Base-by-base conservation (phyloP, 1,140 invertebrate genomes). In the Cecropterus lyciades region DNA sequence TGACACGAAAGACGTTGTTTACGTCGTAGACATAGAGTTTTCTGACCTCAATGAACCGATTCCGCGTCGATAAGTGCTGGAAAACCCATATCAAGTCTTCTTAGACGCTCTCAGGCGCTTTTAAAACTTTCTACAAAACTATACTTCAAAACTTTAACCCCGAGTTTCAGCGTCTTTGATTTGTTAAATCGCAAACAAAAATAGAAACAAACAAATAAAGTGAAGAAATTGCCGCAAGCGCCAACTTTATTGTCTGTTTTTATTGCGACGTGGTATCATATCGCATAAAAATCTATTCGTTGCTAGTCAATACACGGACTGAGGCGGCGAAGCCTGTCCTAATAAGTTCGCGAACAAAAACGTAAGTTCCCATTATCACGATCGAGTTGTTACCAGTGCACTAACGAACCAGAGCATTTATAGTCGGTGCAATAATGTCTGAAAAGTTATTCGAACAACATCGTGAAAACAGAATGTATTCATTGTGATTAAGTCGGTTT, bases 351-450 rank as follows among this genome's bases (percentile, higher is more conserved):
- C 48, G 20, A 51, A 51, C 48, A 51, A 51, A 51, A 51, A 51
- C 48, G 48, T 51, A 51, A 51, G 48, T 51, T 51, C 20, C 16
- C 48, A 51, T 51, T 51, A 51, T 51, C 48, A 51, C 17, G 48
- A 51, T 51, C 48, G 10, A 48, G 8, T 48, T 48, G 46, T 48
- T 48, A 27, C 48, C n/a, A 46, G 16, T 13, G 48, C 48, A 51
- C 48, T 51, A 51, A 51, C 48, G 48, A 51, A 51, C 20, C 48
- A n/a, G 10, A 27, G 20, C 17, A 27, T 27, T 51, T 51, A 27
- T 51, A 27, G 48, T 51, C 20, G 4, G 5, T 17, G 48, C 48
- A 51, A 51, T 51, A 51, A 51, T n/a, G 20, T 51, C 48, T 53
- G 51, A 40, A 53, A 53, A 53, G 30, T 40, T 17, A 53, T 40